Conservation (phyloP, 2,888 invertebrate species). For the Drosophila mayaguana region DNA sequence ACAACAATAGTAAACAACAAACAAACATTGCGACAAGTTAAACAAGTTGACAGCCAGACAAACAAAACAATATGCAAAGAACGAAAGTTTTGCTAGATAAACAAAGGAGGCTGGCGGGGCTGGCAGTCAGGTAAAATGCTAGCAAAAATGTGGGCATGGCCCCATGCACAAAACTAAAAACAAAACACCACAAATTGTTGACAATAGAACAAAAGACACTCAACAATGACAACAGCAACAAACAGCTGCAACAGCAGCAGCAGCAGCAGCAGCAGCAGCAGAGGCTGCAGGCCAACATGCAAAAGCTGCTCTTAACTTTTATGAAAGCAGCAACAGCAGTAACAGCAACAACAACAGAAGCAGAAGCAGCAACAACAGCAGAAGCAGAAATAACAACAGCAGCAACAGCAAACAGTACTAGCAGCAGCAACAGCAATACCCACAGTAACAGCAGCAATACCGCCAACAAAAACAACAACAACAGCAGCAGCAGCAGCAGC, state of each 20-base stretch:
- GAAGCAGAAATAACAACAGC: conserved; percentile 5
- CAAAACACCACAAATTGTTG: conserved; percentile 55
- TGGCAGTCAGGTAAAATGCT: conserved; percentile 35
- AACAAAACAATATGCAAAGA: conserved; percentile 44
- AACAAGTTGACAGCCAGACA: conserved; percentile 47
- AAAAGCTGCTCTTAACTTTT: conserved; percentile 49
- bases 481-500: neutral
- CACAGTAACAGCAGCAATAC: neutral
- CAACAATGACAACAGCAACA: conserved; percentile 29
- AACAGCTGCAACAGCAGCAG: conserved; percentile 3
- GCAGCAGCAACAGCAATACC: conserved; percentile 11
- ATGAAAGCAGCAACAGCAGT: conserved; percentile 36
- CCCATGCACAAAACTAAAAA: conserved; percentile 7
- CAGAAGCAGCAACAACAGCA: conserved; percentile 6
- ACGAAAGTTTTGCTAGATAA: conserved; percentile 63
- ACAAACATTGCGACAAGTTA: conserved; percentile 51
- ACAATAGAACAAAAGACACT: conserved; percentile 60
- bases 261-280: neutral
- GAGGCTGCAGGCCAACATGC: conserved; percentile 41
- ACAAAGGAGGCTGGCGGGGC: conserved; percentile 30
- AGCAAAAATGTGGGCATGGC: conserved; percentile 49
- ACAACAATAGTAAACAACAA: neutral
- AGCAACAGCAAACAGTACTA: conserved; percentile 20
- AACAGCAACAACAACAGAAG: conserved; percentile 13
- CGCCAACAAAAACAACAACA: conserved; percentile 1